phyloP scores from a whole-genome alignment of 2,797 vertebrate species.

The Pseudochirops corinnae region DNA sequence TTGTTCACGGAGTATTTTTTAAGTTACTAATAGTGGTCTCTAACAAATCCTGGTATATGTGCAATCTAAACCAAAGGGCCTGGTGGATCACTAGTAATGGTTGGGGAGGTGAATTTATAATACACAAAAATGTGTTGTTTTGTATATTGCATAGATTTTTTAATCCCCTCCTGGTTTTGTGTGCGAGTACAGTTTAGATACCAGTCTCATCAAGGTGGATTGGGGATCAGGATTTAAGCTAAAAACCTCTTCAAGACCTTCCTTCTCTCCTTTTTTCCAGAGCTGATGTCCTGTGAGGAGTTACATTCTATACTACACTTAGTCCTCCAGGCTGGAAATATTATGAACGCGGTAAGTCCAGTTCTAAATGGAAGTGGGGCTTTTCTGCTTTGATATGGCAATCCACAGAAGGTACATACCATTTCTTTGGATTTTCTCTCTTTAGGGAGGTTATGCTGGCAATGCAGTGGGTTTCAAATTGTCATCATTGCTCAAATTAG shows the following conservation, averaged over 20 bases:
- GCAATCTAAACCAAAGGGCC: background rate
- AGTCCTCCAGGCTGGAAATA: slow-evolving; percentile 98
- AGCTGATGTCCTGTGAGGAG: slow-evolving; percentile 95
- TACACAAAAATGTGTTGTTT: background rate
- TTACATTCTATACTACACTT: slow-evolving; percentile 96
- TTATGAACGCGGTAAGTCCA: slow-evolving; percentile 97
- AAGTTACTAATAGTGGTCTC: background rate
- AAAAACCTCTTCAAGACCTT: background rate
- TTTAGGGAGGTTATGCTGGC: slow-evolving; percentile 96
- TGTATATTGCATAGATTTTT: background rate
- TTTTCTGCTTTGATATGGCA: slow-evolving; percentile 49
- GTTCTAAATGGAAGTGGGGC: background rate
- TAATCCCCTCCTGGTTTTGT: background rate
- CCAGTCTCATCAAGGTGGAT: background rate
- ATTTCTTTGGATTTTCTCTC: slow-evolving; percentile 74
- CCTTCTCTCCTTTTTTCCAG: slow-evolving; percentile 84
- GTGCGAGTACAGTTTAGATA: background rate
- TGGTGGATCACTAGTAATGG: no score
- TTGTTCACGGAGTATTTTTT: background rate
- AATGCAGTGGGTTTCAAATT: slow-evolving; percentile 99
- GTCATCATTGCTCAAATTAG: slow-evolving; percentile 95
- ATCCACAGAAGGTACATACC: slow-evolving; percentile 49
- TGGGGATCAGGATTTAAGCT: background rate
- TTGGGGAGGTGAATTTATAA: accelerated
- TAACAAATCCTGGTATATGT: background rate